Base-by-base conservation (phyloP, 23 tunicate genomes). In the Phallusia fumigata region DNA sequence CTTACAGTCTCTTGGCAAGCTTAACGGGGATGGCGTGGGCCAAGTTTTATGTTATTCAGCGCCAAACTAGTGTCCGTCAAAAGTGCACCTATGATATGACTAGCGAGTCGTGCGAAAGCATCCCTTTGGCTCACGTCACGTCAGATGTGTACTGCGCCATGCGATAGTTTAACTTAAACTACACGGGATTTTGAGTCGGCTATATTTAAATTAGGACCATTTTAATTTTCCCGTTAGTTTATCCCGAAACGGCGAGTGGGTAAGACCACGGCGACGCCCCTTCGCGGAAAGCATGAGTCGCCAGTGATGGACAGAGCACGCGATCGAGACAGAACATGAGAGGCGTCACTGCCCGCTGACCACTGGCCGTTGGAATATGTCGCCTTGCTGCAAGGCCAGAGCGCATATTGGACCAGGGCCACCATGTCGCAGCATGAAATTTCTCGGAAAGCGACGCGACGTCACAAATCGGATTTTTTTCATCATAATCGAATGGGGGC, bases 321-420 rank as follows among this genome's bases (percentile, higher is more conserved):
- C 15, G 58, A 13, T 15, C 58, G 18, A 13, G 58, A 13, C 58
- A 51, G 58, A 18, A 51, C 18, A 15, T 13, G 58, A 51, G 58
- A 18, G 58, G 58, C 58, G 58, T n/a, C n/a, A n/a, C n/a, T n/a
- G n/a, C n/a, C n/a, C n/a, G n/a, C n/a, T 18, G 58, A 51, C 58
- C 18, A 15, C 18, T 51, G 58, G 58, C 58, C 58, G 58, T n/a
- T n/a, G n/a, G n/a, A n/a, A n/a, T n/a, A n/a, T n/a, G n/a, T n/a
- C n/a, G n/a, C n/a, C n/a, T n/a, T n/a, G n/a, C n/a, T 18, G 58
- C 58, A 51, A 51, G 58, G 58, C 58, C 58, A 51, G 58, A 51
- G 58, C 58, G 18, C 58, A 51, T 51, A 15, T 51, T 51, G 58
- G 58, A 15, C 58, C 18, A 51, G 58, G 58, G 15, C 58, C 58